Conservation (phyloP, 2,797 vertebrate species). For the Vultur gryphus region DNA sequence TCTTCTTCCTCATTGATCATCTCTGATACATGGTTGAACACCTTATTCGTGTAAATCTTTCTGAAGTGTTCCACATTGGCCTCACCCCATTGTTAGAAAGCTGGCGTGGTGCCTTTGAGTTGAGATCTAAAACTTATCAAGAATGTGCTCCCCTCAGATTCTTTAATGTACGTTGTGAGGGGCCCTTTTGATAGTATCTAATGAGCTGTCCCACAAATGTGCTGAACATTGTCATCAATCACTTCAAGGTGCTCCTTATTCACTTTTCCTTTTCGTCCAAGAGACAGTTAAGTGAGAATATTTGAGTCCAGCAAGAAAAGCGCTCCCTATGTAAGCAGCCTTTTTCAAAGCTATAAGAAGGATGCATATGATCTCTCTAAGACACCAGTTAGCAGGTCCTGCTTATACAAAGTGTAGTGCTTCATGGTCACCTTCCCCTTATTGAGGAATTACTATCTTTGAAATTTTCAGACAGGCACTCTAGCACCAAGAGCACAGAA, state of each 20-base stretch:
- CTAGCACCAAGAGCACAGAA: not conserved
- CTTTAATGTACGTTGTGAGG: constrained; percentile 41
- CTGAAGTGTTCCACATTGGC: constrained; percentile 39
- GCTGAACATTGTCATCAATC: not conserved
- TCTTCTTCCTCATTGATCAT: constrained; percentile 57
- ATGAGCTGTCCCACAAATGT: constrained; percentile 45
- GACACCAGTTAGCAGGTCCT: not conserved
- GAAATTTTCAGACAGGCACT: not conserved
- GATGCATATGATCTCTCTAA: not conserved
- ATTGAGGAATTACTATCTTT: not conserved
- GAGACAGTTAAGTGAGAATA: not conserved
- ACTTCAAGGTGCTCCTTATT: constrained; percentile 17
- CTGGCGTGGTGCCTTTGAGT: constrained; percentile 39
- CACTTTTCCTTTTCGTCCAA: not conserved
- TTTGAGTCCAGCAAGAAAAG: not conserved
- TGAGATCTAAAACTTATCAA: constrained; percentile 50
- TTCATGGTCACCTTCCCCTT: not conserved
- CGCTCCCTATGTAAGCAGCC: not conserved
- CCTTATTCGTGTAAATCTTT: constrained; percentile 30
- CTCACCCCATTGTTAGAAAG: constrained; percentile 53
- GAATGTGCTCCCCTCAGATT: constrained; percentile 17
- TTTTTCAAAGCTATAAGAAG: not conserved
- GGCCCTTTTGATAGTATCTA: constrained; percentile 6
- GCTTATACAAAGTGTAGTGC: not conserved
- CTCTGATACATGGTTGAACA: not conserved